Percentiles rank a stretch among this genome's conserved stretches.
Conservation (phyloP, 2,113 vertebrate genomes). For the Protobothrops flavoviridis region DNA sequence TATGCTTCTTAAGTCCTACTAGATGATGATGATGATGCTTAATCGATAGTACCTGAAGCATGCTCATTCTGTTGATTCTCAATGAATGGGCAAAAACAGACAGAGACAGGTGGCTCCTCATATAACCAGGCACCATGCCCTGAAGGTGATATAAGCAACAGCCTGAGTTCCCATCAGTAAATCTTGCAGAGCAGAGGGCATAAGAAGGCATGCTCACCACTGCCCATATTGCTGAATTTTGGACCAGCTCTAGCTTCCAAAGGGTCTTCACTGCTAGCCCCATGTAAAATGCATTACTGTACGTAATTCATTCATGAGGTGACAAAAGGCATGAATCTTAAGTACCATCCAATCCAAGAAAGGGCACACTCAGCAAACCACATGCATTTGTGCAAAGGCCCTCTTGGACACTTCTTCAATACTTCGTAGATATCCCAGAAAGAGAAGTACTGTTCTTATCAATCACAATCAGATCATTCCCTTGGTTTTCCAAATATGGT, state of each 20-base stretch:
- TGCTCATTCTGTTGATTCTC: not conserved
- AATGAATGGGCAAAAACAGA: not conserved
- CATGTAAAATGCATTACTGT: not conserved
- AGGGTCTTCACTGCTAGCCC: not conserved
- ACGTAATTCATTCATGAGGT: not conserved
- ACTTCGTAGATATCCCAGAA: not conserved
- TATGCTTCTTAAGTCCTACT: not conserved
- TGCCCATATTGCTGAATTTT: not conserved
- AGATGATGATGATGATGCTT: not conserved
- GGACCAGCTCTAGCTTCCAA: not conserved
- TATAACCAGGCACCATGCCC: not conserved
- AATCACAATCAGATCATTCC: not conserved
- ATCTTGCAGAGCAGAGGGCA: not conserved
- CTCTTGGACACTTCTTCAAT: not conserved
- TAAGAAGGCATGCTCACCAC: not conserved
- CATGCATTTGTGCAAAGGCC: not conserved
- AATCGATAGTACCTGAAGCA: not conserved
- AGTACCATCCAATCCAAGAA: not conserved
- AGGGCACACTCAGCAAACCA: not conserved
- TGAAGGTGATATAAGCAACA: not conserved
- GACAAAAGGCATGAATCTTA: not conserved
- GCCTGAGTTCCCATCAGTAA: not conserved
- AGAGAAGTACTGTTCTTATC: not conserved
- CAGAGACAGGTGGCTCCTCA: not conserved
- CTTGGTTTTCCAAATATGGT: constrained; percentile 51